Conservation (phyloP, 1,140 invertebrate species). For the Drosophila nigromelanica region DNA sequence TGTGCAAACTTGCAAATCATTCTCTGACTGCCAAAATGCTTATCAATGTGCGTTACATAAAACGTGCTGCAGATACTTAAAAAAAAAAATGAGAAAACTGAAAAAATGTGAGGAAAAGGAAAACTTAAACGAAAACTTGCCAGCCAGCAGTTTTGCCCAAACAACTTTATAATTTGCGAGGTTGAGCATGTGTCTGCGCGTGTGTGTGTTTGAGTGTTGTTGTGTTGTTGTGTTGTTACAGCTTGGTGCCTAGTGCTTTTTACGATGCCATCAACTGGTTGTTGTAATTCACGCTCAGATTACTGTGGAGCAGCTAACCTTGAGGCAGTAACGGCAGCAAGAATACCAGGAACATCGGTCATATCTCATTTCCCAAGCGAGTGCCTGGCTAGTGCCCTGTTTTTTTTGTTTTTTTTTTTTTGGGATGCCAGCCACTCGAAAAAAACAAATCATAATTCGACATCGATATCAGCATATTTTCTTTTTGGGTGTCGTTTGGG, state of each 20-base stretch:
- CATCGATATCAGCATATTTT: slow-evolving; percentile 80
- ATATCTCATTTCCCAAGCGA: slow-evolving; percentile 60
- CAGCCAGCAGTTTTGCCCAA: slow-evolving; percentile 72
- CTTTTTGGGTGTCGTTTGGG: slow-evolving; percentile 42
- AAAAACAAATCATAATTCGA: slow-evolving; percentile 80
- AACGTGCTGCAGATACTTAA: slow-evolving; percentile 60
- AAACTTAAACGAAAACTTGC: slow-evolving; percentile 59
- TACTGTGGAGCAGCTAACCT: slow-evolving; percentile 51
- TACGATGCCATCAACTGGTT: slow-evolving; percentile 70
- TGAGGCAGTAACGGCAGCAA: slow-evolving; percentile 27
- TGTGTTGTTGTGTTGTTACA: slow-evolving; percentile 14
- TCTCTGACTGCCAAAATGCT: slow-evolving; percentile 76
- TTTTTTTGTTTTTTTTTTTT: background rate
- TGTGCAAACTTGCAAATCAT: slow-evolving; percentile 81
- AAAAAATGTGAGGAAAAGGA: slow-evolving; percentile 11
- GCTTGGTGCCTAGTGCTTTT: slow-evolving; percentile 61
- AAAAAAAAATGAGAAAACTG: background rate
- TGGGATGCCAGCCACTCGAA: slow-evolving; percentile 42
- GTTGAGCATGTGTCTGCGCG: slow-evolving; percentile 56
- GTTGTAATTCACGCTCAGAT: slow-evolving; percentile 53
- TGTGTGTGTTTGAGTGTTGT: slow-evolving; percentile 24
- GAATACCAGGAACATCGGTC: slow-evolving; percentile 16
- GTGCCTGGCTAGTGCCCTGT: slow-evolving; percentile 1
- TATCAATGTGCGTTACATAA: slow-evolving; percentile 80
- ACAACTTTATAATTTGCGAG: slow-evolving; percentile 79